These are phyloP conservation scores for Popillia japonica DNA, from an alignment of 1,140 invertebrate genomes.

Conservation along the genomic window DNA sequence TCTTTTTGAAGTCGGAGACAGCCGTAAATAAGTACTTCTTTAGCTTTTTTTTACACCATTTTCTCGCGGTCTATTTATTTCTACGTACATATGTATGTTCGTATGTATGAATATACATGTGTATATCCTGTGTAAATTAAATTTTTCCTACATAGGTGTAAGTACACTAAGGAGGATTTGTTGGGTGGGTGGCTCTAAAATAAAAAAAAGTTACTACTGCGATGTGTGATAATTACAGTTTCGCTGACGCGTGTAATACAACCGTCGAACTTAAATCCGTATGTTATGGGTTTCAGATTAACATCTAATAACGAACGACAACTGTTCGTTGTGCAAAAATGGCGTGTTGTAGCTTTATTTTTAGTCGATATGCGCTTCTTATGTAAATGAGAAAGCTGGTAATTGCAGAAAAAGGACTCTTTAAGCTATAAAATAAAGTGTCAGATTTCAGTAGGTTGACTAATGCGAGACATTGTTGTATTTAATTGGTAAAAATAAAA, in stretches of 20 bases:
- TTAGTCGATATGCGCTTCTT: background rate
- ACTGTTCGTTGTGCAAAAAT: slow-evolving; percentile 13
- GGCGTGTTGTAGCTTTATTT: background rate
- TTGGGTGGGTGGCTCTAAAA: background rate
- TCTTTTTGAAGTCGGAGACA: background rate
- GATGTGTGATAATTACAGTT: background rate
- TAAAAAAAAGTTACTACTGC: too few species aligned
- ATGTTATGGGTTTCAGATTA: slow-evolving; percentile 23
- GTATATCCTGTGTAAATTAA: background rate
- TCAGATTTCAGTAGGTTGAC: background rate
- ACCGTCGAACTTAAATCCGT: slow-evolving; percentile 7
- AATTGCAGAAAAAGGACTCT: background rate
- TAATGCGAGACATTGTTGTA: background rate
- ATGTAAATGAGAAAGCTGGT: slow-evolving; percentile 13
- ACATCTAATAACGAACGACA: slow-evolving; percentile 26
- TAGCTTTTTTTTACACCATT: background rate
- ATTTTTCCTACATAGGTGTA: background rate
- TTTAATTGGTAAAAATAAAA: background rate
- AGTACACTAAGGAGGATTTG: background rate
- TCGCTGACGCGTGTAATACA: slow-evolving; percentile 2
- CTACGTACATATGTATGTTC: background rate
- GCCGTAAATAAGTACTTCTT: background rate
- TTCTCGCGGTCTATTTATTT: background rate
- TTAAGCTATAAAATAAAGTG: slow-evolving; percentile 1
- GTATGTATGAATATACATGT: background rate